Percentiles rank a stretch among this genome's conserved stretches.
Conservation (phyloP, 2,113 vertebrate genomes). For the Alligator sinensis region DNA sequence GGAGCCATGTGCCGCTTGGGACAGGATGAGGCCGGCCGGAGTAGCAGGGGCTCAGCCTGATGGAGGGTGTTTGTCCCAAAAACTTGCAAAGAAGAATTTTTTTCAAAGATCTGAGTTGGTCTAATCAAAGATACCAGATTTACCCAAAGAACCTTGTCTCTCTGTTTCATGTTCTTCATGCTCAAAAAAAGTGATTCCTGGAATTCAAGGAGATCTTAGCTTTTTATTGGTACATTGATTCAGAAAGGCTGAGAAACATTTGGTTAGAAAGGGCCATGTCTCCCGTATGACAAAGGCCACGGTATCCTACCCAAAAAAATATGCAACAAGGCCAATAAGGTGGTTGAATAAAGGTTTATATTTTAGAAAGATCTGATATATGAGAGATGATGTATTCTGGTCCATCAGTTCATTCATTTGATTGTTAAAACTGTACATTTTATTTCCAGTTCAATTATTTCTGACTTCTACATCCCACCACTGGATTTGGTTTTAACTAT, state of each 20-base stretch:
- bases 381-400: background rate
- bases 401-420: background rate
- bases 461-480: background rate
- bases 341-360: background rate
- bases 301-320: background rate
- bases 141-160: background rate
- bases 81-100: too few species aligned
- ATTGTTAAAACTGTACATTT: background rate
- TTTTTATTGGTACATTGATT: constrained; percentile 65
- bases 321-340: background rate
- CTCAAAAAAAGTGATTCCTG: constrained; percentile 40
- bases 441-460: background rate
- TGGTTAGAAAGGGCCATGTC: background rate
- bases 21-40: too few species aligned
- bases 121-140: too few species aligned
- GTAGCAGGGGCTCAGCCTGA: too few species aligned
- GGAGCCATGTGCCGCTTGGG: too few species aligned
- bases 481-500: background rate
- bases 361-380: background rate
- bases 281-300: background rate
- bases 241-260: constrained; percentile 47
- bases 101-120: too few species aligned
- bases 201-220: constrained; percentile 36
- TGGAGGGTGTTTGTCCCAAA: too few species aligned
- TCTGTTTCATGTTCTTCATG: constrained; percentile 29